Percentiles rank a stretch among this genome's conserved stretches.
Evolutionary conservation across 2,113 vertebrate species (phyloP).

Genomic region (Actinemys pallida): DNA sequence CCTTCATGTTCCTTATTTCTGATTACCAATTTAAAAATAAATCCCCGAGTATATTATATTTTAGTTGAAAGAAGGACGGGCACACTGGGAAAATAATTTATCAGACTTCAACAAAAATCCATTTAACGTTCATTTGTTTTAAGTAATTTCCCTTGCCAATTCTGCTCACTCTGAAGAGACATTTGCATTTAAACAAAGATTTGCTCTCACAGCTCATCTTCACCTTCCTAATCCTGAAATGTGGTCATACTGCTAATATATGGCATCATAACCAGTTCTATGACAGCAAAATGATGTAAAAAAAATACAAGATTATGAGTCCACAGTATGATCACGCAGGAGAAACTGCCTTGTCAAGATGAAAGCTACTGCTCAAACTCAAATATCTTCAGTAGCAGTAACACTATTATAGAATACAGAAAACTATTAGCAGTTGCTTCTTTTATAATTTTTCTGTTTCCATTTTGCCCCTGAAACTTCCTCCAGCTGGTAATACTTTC

Average conservation of each 20-base stretch:
- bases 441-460: neutral
- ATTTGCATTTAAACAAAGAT: slow-evolving; percentile 67
- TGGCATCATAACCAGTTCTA: slow-evolving; percentile 53
- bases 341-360: slow-evolving; percentile 2
- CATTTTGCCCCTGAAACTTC: neutral
- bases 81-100: slow-evolving; percentile 61
- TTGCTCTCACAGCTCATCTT: slow-evolving; percentile 62
- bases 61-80: slow-evolving; percentile 1
- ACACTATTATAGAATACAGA: neutral
- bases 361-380: neutral
- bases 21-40: slow-evolving; percentile 57
- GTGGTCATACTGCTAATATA: slow-evolving; percentile 45
- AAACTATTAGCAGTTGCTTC: neutral
- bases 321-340: slow-evolving; percentile 28
- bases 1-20: slow-evolving; percentile 47
- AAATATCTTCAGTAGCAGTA: neutral
- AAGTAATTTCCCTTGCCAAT: slow-evolving; percentile 69
- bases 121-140: slow-evolving; percentile 59
- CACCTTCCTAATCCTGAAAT: slow-evolving; percentile 52
- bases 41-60: slow-evolving; percentile 5
- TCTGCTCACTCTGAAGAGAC: slow-evolving; percentile 59
- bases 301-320: slow-evolving; percentile 32
- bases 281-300: slow-evolving; percentile 33
- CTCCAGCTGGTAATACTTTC: neutral
- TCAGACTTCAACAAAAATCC: slow-evolving; percentile 69